These are phyloP conservation scores for Amblyjoppa fuscipennis DNA, from an alignment of 2,888 invertebrate genomes.

Conservation along the genomic window DNA sequence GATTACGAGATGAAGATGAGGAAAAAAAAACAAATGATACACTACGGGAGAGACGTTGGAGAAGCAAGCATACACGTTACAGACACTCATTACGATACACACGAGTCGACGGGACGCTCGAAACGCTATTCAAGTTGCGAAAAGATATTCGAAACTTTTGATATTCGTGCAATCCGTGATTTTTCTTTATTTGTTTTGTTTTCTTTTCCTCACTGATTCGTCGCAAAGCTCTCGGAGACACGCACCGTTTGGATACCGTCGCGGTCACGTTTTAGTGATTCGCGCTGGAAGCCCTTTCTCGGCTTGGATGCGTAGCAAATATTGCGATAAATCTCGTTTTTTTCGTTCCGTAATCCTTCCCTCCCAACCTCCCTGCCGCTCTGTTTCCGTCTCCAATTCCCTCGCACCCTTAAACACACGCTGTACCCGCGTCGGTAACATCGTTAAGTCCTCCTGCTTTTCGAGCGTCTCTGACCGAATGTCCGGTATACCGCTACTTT, in stretches of 20 bases:
- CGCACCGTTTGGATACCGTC: conserved; percentile 43
- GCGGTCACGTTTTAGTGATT: conserved; percentile 66
- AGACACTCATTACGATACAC: conserved; percentile 28
- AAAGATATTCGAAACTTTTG: background rate
- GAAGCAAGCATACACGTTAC: conserved; percentile 38
- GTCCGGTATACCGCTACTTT: conserved; percentile 80
- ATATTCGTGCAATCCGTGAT: background rate
- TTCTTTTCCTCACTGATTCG: conserved; percentile 3
- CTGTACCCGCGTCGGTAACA: conserved; percentile 13
- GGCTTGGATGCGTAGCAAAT: conserved; percentile 23
- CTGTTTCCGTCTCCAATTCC: conserved; percentile 10
- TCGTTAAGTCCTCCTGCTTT: conserved; percentile 64
- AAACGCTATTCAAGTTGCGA: background rate
- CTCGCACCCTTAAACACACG: background rate
- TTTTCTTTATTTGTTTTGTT: background rate
- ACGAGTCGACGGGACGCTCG: conserved; percentile 43
- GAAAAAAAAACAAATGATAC: conserved; percentile 40
- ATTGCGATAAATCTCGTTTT: conserved; percentile 6
- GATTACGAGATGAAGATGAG: conserved; percentile 67
- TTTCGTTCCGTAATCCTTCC: background rate
- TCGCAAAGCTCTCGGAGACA: conserved; percentile 45
- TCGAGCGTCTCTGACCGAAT: conserved; percentile 75
- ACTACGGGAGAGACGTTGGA: conserved; percentile 34
- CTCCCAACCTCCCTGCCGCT: background rate
- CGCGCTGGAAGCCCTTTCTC: conserved; percentile 26